Base-by-base conservation (phyloP, 2,113 vertebrate species). In the Neotragus moschatus region DNA sequence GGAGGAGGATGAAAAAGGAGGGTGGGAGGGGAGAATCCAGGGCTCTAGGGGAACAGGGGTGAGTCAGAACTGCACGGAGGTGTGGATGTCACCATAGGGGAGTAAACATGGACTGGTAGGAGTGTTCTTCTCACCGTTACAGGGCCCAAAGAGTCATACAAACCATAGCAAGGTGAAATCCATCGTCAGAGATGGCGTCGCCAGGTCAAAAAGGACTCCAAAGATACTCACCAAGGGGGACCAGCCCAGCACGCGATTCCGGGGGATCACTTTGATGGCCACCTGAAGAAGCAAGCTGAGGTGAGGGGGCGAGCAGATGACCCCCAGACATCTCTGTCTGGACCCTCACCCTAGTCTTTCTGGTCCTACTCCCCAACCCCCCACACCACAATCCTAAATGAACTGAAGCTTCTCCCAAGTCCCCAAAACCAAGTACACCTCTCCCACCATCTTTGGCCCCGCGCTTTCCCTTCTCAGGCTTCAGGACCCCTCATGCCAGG, bases 221-320 rank as follows among this genome's bases (percentile, higher is more conserved):
- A 81, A 85, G 25, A 88, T 70, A 98, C 99, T 99, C 98, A 99
- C 99, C 99, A 99, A 98, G 93, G 98, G 93, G 63, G 98, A 98
- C 99, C 99, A 99, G 84, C 99, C 98, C 80, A 99, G 98, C 30
- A 99, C 99, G 88, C 98, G 97, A 97, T 99, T 99, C 36, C 98
- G 98, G 61, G 98, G 97, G 12, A 99, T 98, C 97, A 99, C 98
- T 96, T 99, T 99, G n/a, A 99, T 98, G 82, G 99, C 99, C 51
- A 99, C 99, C 99, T 99, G 96, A 49, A 98, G 86, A 96, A 96
- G 61, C 88, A 30, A 21, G 55, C 55, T n/a, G 47, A 45, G 43
- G 3, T 97, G 60, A 96, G 51, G 51, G 61, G 58, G 16, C 33
- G 36, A 63, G 91, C 39, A 94, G 47, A 66, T 53, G 63, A 97